These are phyloP conservation scores for Spondyliosoma cantharus DNA, from an alignment of 2,797 vertebrate species.

Conservation along the genomic window DNA sequence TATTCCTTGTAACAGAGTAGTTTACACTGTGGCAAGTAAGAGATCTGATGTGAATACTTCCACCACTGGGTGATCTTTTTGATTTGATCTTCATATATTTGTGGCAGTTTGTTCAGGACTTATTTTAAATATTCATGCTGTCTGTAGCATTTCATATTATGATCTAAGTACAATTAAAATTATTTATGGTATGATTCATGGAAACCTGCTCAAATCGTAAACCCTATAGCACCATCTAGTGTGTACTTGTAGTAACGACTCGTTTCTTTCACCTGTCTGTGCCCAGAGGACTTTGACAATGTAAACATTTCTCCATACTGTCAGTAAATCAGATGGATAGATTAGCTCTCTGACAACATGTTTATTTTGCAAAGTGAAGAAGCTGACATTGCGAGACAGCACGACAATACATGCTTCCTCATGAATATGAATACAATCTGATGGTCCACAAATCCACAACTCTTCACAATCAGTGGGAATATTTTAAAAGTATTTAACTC, in stretches of 20 bases:
- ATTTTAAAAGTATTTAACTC: no score
- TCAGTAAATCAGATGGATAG: not conserved
- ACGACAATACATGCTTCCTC: not conserved
- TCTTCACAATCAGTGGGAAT: no score
- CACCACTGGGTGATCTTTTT: not conserved
- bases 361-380: not conserved
- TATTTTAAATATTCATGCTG: not conserved
- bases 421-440: not conserved
- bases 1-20: no score
- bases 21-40: not conserved
- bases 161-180: not conserved
- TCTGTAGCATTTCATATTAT: not conserved
- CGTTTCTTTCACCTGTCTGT: not conserved
- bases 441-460: not conserved
- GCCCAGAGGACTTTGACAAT: not conserved
- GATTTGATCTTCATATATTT: not conserved
- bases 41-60: not conserved
- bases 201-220: not conserved
- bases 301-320: not conserved
- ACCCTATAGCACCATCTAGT: constrained; percentile 39
- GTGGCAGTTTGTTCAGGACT: not conserved
- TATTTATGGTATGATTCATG: not conserved
- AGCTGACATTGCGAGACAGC: not conserved
- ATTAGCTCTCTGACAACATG: not conserved
- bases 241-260: not conserved